Base-by-base conservation (phyloP, 2,113 vertebrate genomes). In the Callopanchax toddi region DNA sequence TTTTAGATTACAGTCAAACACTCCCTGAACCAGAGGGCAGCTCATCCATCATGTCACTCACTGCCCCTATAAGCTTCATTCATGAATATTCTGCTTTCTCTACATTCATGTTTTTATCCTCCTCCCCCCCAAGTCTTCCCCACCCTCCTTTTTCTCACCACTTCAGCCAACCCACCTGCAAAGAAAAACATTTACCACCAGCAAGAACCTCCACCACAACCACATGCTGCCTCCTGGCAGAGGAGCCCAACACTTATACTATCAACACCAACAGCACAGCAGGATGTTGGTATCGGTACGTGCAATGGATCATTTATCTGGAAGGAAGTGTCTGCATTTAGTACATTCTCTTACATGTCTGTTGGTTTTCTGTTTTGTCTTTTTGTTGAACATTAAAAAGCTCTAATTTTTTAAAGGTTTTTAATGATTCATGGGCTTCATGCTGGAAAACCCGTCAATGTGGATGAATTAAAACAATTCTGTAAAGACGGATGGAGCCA, bases 1-100 rank as follows among this genome's bases (percentile, higher is more conserved):
- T 77, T 79, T 77, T 65, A 75, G 76, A 83, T 77, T 75, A 64
- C 61, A 72, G 67, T 78, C 77, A 69, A 75, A 70, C 60, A 50
- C 60, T 81, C 80, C 74, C 54, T 13, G 81, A 60, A 81, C 71
- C 74, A 18, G 72, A 79, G 81, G 79, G 53, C 84, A 52, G 52
- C 82, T 85, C 82, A 86, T 86, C 86, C 82, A 87, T 89, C 87
- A 85, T 74, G 73, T 71, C 50, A 29, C 39, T 51, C 39, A 62
- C 26, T 48, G 1, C 51, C 43, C 46, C 12, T 18, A 29, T 37
- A 44, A 5, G 21, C 50, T 77, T 79, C 71, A 74, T 74, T 76
- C 83, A 86, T 71, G 71, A 60, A 62, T 61, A 40, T 56, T 59
- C 42, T 36, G 36, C 5, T 66, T 63, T 45, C 50, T 73, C 42